Base-by-base conservation (phyloP, 2,113 vertebrate genomes). In the Parotia lawesii region DNA sequence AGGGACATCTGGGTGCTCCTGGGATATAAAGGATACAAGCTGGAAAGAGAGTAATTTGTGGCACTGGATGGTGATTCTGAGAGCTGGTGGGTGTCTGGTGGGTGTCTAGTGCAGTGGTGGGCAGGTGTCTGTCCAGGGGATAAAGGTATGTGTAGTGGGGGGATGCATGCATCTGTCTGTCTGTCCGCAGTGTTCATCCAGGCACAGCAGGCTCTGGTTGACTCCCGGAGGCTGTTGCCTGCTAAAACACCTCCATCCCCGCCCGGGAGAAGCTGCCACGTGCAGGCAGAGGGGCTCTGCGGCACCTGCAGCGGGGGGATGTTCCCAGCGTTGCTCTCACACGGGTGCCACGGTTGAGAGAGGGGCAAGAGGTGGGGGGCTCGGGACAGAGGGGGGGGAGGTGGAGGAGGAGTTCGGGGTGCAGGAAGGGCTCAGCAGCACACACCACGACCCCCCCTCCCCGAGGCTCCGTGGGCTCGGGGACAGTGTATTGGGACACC, bases 381-480 rank as follows among this genome's bases (percentile, higher is more conserved):
- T n/a, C 0, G 1, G 78, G 12, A 42, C 45, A 74, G 57, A 79
- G 35, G 2, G 11, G 35, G 2, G 11, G 10, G 6, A 50, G 9
- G 6, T 3, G 35, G 9, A 20, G 29, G 37, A 57, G 24, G 10
- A 10, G 1, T 54, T 28, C 6, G 29, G 12, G 27, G 42, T 3
- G 9, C 40, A 18, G 64, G 37, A 19, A 15, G 24, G 20, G 33
- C 15, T 65, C 48, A 2, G 6, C 60, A 62, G 44, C 35, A 35
- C 3, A 2, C 25, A 22, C 17, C 14, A 29, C 1, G 1, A 1
- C 6, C 48, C 51, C 4, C 25, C 67, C 14, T 7, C 56, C 15
- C 11, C 17, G 45, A 58, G 25, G n/a, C 35, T 57, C 31, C 0
- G 5, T 28, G 33, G 21, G 38, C 33, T n/a, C 0, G 5, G 35